Percentiles rank a stretch among this genome's conserved stretches.
Evolutionary conservation across 2,888 invertebrate genomes (phyloP).

Genomic region (Himalopsyche japonica): DNA sequence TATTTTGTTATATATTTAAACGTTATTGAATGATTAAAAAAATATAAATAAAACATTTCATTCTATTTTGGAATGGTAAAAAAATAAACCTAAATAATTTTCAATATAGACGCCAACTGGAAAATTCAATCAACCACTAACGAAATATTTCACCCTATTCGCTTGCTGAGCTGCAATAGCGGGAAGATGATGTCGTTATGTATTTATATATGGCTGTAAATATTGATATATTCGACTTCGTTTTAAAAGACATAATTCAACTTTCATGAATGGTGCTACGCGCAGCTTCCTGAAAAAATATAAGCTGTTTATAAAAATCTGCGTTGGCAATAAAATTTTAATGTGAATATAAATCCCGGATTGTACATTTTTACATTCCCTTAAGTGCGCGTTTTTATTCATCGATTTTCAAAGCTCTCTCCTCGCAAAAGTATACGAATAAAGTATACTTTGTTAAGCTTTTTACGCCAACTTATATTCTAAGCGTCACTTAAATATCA

Average conservation of each 20-base stretch:
- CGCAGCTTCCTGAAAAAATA: background rate
- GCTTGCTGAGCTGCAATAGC: too few relatives aligned
- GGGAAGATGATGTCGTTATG: too few relatives aligned
- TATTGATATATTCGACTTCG: background rate
- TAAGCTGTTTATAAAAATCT: slow-evolving; percentile 1
- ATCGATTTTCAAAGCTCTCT: background rate
- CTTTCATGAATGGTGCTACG: background rate
- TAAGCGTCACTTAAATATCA: background rate
- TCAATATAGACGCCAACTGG: too few relatives aligned
- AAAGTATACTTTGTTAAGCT: background rate
- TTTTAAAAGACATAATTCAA: background rate
- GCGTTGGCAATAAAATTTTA: slow-evolving; percentile 1
- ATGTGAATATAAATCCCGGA: background rate
- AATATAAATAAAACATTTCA: too few relatives aligned
- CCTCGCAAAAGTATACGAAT: background rate
- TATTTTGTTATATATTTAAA: too few relatives aligned
- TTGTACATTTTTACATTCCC: slow-evolving; percentile 1
- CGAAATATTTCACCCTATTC: too few relatives aligned
- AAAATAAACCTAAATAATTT: too few relatives aligned
- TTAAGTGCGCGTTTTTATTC: slow-evolving; percentile 1
- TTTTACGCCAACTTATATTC: background rate
- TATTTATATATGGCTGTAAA: too few relatives aligned
- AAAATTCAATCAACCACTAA: too few relatives aligned
- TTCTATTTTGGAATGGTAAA: too few relatives aligned
- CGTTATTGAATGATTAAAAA: too few relatives aligned